phyloP scores from a whole-genome alignment of 2,113 vertebrate genomes.

The Eurystomus gularis region DNA sequence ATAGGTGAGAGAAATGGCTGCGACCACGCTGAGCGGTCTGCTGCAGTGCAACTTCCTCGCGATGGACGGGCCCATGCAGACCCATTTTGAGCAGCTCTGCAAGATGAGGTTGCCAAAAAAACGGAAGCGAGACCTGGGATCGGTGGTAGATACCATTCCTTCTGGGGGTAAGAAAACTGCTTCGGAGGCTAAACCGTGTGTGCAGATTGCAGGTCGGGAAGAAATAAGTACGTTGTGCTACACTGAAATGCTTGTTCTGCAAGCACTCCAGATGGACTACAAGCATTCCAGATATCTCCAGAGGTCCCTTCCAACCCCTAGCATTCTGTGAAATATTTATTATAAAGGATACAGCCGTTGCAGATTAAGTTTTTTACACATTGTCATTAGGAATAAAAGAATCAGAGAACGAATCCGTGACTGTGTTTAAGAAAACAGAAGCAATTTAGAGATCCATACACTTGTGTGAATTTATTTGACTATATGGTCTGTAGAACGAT shows the following conservation, averaged over 20 bases:
- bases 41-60: slow-evolving; percentile 93
- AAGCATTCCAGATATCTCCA: too few species aligned
- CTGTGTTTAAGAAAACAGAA: not conserved
- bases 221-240: not conserved
- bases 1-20: slow-evolving; percentile 96
- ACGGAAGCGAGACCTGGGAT: slow-evolving; percentile 84
- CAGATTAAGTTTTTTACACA: not conserved
- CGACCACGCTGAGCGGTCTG: slow-evolving; percentile 93
- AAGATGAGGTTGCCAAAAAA: slow-evolving; percentile 93
- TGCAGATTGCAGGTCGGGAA: not conserved
- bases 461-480: not conserved
- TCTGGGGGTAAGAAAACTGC: slow-evolving; percentile 82
- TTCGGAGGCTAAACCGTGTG: not conserved
- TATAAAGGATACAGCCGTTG: not conserved
- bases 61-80: slow-evolving; percentile 91
- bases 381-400: not conserved
- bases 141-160: slow-evolving; percentile 85
- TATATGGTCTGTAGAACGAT: not conserved
- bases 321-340: not conserved
- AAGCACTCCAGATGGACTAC: too few species aligned
- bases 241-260: not conserved
- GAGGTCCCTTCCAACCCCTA: too few species aligned
- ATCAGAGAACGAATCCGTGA: not conserved
- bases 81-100: slow-evolving; percentile 92
- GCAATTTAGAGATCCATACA: not conserved